Base-by-base conservation (phyloP, 2,797 vertebrate genomes). In the Girardinus metallicus region DNA sequence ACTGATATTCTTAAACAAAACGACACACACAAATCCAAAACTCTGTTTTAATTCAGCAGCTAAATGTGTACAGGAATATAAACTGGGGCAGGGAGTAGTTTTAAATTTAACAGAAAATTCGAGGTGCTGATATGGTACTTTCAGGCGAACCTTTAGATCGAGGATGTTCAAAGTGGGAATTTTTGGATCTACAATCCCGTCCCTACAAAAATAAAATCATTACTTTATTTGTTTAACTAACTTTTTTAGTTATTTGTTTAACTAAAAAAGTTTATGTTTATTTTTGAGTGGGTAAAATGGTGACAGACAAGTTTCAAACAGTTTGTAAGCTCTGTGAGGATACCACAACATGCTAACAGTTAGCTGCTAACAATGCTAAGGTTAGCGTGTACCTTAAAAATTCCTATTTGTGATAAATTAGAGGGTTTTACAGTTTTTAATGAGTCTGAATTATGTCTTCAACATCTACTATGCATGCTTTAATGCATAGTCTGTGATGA, bases 281-380 rank as follows among this genome's bases (percentile, higher is more conserved):
- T 9, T 51, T 51, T 9, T 51, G 21, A 51, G 21, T 51, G 49
- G 21, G 8, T 23, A 21, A 23, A 51, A 51, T 57, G 26, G 10
- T 34, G 29, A 62, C 60, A 18, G 60, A 23, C 16, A 3, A 64
- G 31, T 3, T 62, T 62, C 12, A 60, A 15, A 60, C 12, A 29
- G 55, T 15, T 60, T 39, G 9, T 13, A 39, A 39, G 10, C 64
- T 41, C 64, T 41, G 64, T 41, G 21, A 68, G 36, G 18, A 10
- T 5, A 64, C 31, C 21, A 9, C 5, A 3, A 26, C 64, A 41
- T 21, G 64, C 64, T 68, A 26, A 41, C 36, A 34, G 36, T 2
- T 68, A 68, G 36, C 64, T 12, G 60, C 60, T 64, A 68, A 12
- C 64, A 68, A 68, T 68, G 62, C 23, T 23, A 68, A 68, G 11